Evolutionary conservation across 2,797 vertebrate genomes (phyloP).

Genomic region (Acropternis orthonyx): DNA sequence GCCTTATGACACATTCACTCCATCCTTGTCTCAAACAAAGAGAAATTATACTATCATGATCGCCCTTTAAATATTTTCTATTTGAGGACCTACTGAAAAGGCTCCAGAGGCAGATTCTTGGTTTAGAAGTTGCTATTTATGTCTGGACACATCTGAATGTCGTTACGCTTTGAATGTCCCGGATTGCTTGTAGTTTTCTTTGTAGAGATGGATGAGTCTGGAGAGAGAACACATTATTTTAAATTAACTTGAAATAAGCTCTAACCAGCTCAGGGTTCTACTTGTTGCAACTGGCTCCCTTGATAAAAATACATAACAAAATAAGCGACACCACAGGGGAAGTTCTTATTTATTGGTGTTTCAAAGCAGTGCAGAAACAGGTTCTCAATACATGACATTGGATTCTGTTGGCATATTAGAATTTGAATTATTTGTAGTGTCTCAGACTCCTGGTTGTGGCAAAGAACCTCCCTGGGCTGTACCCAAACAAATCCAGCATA

Average conservation of each 20-base stretch:
- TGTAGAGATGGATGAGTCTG: slow-evolving; percentile 6
- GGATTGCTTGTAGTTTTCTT: slow-evolving; percentile 27
- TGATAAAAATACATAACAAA: not conserved
- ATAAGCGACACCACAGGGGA: not conserved
- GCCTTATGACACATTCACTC: slow-evolving; percentile 54
- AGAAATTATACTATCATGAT: slow-evolving; percentile 51
- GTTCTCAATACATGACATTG: not conserved
- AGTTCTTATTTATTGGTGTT: not conserved
- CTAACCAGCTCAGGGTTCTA: not conserved
- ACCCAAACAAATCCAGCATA: not conserved
- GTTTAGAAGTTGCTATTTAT: slow-evolving; percentile 59
- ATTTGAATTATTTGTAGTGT: not conserved
- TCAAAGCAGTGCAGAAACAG: not conserved
- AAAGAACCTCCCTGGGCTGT: not conserved
- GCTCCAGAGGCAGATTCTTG: slow-evolving; percentile 55
- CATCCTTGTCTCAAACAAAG: slow-evolving; percentile 46
- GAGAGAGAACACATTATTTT: not conserved
- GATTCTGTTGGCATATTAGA: not conserved
- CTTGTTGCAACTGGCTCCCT: not conserved
- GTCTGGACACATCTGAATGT: slow-evolving; percentile 53
- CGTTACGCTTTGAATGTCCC: not conserved
- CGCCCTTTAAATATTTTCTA: slow-evolving; percentile 42
- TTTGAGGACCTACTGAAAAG: slow-evolving; percentile 27
- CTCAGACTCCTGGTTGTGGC: not conserved
- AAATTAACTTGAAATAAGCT: slow-evolving; percentile 19